Percentiles rank a stretch among this genome's conserved stretches.
Conservation (phyloP, 2,888 invertebrate genomes). For the Noctua janthina region DNA sequence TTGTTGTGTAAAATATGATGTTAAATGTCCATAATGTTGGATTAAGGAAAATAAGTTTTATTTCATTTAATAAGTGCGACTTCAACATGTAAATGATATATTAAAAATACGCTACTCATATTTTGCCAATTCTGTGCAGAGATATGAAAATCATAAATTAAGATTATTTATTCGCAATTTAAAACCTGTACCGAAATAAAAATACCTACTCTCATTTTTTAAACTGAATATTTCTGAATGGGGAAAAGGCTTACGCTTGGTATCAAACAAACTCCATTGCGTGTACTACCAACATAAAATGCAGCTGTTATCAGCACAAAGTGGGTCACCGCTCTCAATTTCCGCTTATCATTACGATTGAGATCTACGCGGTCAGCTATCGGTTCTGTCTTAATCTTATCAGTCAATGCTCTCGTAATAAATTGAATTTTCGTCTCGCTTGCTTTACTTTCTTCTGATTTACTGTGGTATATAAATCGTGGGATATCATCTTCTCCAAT, state of each 20-base stretch:
- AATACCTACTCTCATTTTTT: not conserved
- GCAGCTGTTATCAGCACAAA: conserved; percentile 59
- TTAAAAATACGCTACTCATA: not conserved
- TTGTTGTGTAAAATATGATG: conserved; percentile 43
- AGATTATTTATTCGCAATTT: not conserved
- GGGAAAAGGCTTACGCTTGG: not conserved
- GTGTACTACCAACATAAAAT: conserved; percentile 60
- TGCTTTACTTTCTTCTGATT: conserved; percentile 20
- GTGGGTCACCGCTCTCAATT: conserved; percentile 63
- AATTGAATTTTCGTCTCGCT: conserved; percentile 42
- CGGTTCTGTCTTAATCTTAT: conserved; percentile 56
- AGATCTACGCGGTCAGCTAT: conserved; percentile 62
- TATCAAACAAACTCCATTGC: conserved; percentile 29
- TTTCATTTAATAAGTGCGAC: not conserved
- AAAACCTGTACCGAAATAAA: not conserved
- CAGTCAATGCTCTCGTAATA: conserved; percentile 63
- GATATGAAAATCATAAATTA: not conserved
- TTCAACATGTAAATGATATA: conserved; percentile 10
- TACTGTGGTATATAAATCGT: not conserved
- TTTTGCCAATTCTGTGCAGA: not conserved
- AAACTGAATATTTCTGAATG: not conserved
- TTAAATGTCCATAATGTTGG: conserved; percentile 25
- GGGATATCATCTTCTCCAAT: not conserved
- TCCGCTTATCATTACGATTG: conserved; percentile 63
- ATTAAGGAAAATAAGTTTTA: conserved; percentile 22